Evolutionary conservation across 2,797 vertebrate species (phyloP).

Genomic region (Spondyliosoma cantharus): DNA sequence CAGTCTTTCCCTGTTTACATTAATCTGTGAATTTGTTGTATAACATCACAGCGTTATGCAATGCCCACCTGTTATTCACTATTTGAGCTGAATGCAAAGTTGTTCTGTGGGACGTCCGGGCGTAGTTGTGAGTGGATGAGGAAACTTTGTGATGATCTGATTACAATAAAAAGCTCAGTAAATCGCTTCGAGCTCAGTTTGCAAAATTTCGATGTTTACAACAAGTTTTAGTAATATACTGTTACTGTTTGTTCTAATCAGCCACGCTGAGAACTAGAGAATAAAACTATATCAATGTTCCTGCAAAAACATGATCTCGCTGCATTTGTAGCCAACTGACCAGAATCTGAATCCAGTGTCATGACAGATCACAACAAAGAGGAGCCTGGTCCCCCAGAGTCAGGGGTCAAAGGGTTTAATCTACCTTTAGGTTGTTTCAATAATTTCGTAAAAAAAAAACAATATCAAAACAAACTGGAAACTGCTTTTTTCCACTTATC

Average conservation of each 20-base stretch:
- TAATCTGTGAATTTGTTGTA: slow-evolving; percentile 53
- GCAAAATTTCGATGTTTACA: not conserved
- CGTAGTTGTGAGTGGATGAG: not conserved
- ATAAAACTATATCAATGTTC: not conserved
- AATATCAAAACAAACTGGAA: not conserved
- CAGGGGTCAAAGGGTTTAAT: not conserved
- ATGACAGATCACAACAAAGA: not conserved
- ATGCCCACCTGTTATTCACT: slow-evolving; percentile 12
- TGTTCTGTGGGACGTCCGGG: not conserved
- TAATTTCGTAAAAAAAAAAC: not conserved
- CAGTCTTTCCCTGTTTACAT: slow-evolving; percentile 48
- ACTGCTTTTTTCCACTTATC: not conserved
- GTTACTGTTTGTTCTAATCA: too few relatives aligned
- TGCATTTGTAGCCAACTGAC: not conserved
- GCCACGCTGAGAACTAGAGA: not conserved
- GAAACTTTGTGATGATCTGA: not conserved
- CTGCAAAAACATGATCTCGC: not conserved
- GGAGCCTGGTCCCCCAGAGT: not conserved
- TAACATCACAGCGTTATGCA: slow-evolving; percentile 53
- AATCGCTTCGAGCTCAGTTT: not conserved
- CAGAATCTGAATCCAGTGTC: not conserved
- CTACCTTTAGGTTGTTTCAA: not conserved
- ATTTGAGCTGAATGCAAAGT: not conserved
- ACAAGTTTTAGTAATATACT: not conserved
- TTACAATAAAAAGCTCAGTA: not conserved